Evolutionary conservation across 2,888 invertebrate species (phyloP), one percentile per base, ranked within the genome.

Genomic region (Epirrhoe alternata): DNA sequence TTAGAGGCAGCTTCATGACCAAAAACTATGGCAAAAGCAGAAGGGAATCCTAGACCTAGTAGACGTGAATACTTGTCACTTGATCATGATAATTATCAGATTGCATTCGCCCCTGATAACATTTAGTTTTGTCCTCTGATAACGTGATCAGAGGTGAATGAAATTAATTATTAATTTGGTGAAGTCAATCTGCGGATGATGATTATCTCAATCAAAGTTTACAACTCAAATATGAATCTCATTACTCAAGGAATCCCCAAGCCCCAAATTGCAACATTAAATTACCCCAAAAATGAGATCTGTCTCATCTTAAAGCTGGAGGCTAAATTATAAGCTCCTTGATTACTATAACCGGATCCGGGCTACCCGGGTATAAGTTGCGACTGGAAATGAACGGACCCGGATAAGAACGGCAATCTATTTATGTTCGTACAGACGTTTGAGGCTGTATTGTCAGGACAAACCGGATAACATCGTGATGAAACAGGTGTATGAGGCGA

Each of bases 321-420:
- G 64, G 71, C 61, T 61, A 57, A 51, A 68, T 71, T 70, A 70
- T 72, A 72, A 72, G 66, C 67, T 54, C 71, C 72, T 75, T 77
- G 73, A 79, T 78, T 76, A 75, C 69, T 58, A 68, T 74, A 76
- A 74, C 77, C 74, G 72, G 74, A 68, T 66, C 73, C 52, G 61
- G 66, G 71, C 71, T 69, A 67, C 54, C 71, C 52, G 30, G 35
- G 57, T 52, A 17, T 45, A 57, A 35, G 61, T 47, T 38, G 58
- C 35, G 42, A 52, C 42, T 63, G 59, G 60, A 42, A 67, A 61
- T 61, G 49, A 50, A 17, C 30, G 24, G 30, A 54, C 51, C 57
- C 50, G 45, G 59, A 16, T 59, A 24, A 53, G 38, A 17, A 55
- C 16, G 12, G 30, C 31, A 12, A 47, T 60, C 30, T 51, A 30